Evolutionary conservation across 2,797 vertebrate species (phyloP).

Genomic region (Pempheris klunzingeri): DNA sequence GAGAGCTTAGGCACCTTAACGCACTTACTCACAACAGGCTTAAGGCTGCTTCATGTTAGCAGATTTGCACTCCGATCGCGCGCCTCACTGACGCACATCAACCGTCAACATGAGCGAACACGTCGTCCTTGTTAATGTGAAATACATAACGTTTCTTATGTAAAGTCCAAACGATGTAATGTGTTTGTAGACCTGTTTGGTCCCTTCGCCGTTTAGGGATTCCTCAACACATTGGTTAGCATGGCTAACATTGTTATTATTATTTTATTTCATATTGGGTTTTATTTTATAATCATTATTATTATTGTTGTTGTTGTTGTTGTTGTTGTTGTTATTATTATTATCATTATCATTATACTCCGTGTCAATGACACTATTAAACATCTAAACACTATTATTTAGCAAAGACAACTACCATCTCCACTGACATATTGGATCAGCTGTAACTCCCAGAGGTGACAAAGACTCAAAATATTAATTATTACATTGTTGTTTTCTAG

Average conservation of each 20-base stretch:
- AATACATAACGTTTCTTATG: neutral
- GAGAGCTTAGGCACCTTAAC: conserved; percentile 17
- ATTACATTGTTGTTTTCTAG: neutral
- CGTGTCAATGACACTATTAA: neutral
- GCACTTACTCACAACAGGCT: conserved; percentile 18
- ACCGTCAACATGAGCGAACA: neutral
- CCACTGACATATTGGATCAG: no score
- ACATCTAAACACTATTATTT: neutral
- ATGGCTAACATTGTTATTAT: no score
- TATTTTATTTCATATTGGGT: no score
- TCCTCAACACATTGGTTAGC: conserved; percentile 1
- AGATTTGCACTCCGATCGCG: neutral
- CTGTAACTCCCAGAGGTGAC: neutral
- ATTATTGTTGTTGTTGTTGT: no score
- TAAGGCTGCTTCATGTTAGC: conserved; percentile 1
- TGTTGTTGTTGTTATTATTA: no score
- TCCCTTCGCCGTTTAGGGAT: conserved; percentile 14
- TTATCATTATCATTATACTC: no score
- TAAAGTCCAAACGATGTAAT: neutral
- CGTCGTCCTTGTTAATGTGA: neutral
- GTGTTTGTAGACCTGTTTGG: neutral
- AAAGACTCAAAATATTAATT: conserved; percentile 2
- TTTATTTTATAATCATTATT: no score
- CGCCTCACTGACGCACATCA: neutral
- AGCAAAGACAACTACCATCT: neutral